Conservation (phyloP, 2,113 vertebrate genomes). For the Hystrix cristata region DNA sequence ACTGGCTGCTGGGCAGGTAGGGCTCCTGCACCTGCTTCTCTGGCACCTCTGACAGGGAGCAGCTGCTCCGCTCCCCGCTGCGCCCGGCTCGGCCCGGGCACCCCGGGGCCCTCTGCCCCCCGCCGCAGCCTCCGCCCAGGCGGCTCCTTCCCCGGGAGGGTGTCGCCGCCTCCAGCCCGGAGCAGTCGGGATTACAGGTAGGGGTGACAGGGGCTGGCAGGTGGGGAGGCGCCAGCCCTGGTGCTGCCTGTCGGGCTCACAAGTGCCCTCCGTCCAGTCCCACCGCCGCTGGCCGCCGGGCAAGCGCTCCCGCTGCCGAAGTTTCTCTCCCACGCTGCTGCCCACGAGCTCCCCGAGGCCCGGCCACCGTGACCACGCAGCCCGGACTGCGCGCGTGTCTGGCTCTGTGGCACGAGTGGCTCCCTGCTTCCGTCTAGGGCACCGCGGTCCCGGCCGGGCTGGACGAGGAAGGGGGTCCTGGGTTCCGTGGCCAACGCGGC, state of each 20-base stretch:
- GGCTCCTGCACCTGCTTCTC: conserved; percentile 44
- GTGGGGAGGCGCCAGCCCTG: conserved; percentile 59
- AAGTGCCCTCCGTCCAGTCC: neutral
- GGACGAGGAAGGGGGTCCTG: neutral
- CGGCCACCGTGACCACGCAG: neutral
- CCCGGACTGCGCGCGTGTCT: neutral
- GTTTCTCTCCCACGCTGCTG: neutral
- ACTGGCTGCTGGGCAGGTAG: conserved; percentile 69
- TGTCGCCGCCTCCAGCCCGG: conserved; percentile 55
- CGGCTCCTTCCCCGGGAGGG: conserved; percentile 68
- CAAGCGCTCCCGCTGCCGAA: conserved; percentile 31
- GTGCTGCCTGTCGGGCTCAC: neutral
- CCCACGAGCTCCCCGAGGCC: conserved; percentile 9
- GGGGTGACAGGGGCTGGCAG: conserved; percentile 7
- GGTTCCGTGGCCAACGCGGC: neutral
- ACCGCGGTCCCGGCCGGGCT: neutral
- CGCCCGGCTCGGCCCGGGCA: conserved; percentile 59
- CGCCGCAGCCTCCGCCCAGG: neutral
- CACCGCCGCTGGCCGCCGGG: conserved; percentile 28
- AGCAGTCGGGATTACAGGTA: conserved; percentile 83
- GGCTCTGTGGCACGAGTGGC: neutral
- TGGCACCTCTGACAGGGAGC: neutral
- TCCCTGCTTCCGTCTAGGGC: neutral
- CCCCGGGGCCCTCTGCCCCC: conserved; percentile 51
- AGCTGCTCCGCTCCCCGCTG: conserved; percentile 65